Base-by-base conservation (phyloP, 2,888 invertebrate genomes). In the Drosophila picticornis region DNA sequence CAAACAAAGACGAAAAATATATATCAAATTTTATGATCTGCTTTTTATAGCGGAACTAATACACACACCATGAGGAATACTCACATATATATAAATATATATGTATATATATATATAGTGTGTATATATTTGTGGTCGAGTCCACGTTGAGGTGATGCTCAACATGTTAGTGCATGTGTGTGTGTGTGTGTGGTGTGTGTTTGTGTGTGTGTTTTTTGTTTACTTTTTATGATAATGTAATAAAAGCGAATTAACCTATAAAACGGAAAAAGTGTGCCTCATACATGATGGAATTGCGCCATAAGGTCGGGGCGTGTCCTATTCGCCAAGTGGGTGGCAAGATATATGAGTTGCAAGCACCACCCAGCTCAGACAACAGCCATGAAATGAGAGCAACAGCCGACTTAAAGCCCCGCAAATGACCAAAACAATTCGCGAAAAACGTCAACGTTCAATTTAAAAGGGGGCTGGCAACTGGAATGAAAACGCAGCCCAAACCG, bases 211-310 rank as follows among this genome's bases (percentile, higher is more conserved):
- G 46, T 56, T 32, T 27, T 67, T 52, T 27, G 65, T 72, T 72
- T 63, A 57, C 86, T 88, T 89, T 91, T 91, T 91, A 91, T 90
- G 90, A 88, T 87, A 85, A 83, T 87, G 90, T 92, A 90, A 92
- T 91, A 92, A 91, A 91, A 91, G 86, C 85, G 85, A 91, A 91
- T 91, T 92, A 91, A 91, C 91, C 92, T 90, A 91, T 92, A 91
- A 91, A 91, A 89, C 72, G 72, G 77, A 81, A 90, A 90, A 90
- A 85, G 84, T 87, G 84, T 83, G 83, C 77, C 90, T 77, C 73
- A 57, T 16, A 90, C 86, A 86, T 79, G 86, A 79, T 70, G 86
- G 79, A 86, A 91, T 86, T 90, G 86, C 77, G 81, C 88, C 91
- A 89, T 89, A 88, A 91, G 91, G 89, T 76, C 75, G 75, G 91